Conservation (phyloP, 35 echinoderm and acorn worm genomes). For the Lytechinus pictus region DNA sequence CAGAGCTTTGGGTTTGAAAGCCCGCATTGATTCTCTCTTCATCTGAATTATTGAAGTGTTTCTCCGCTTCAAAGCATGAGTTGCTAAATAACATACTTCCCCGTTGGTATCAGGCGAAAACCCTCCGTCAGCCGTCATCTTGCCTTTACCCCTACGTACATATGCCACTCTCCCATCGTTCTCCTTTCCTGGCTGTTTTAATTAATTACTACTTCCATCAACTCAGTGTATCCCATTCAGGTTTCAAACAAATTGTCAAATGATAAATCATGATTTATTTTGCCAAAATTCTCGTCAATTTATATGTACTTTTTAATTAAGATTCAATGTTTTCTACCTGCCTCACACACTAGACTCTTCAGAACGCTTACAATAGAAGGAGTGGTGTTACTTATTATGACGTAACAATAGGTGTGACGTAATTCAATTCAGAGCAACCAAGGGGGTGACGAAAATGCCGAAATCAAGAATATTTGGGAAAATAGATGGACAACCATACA, state of each 20-base stretch:
- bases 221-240: background rate
- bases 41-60: conserved; percentile 51
- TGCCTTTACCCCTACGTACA: background rate
- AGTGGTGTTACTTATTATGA: background rate
- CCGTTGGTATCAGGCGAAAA: background rate
- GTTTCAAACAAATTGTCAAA: background rate
- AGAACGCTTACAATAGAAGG: background rate
- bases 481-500: background rate
- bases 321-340: conserved; percentile 31
- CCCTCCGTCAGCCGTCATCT: background rate
- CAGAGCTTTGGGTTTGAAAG: background rate
- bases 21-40: background rate
- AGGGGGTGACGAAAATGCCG: conserved; percentile 36
- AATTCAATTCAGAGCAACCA: conserved; percentile 27
- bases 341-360: background rate
- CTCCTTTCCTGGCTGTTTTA: background rate
- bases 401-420: conserved; percentile 37
- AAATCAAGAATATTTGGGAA: background rate
- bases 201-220: conserved; percentile 48
- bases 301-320: background rate
- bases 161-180: conserved; percentile 33
- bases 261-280: background rate
- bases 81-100: conserved; percentile 15
- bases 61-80: background rate
- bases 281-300: background rate